Evolutionary conservation across 2,113 vertebrate genomes (phyloP).

Genomic region (Sinocyclocheilus rhinocerous): DNA sequence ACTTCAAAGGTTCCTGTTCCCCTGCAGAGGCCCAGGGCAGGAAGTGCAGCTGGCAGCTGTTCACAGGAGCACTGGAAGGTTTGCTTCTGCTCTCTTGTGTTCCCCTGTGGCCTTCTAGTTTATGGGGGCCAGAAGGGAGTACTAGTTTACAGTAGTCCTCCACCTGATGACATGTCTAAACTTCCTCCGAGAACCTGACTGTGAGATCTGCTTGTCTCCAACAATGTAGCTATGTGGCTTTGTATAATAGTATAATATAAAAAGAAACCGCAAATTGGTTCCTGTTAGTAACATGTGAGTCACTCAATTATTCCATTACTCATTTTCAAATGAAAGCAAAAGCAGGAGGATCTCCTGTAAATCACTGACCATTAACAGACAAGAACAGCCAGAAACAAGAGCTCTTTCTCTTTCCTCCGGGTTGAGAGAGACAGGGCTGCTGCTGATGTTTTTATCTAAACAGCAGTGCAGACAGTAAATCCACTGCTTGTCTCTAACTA

Average conservation of each 20-base stretch:
- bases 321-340: conserved; percentile 7
- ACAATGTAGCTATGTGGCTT: not conserved
- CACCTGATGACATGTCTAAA: conserved; percentile 29
- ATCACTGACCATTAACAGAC: not conserved
- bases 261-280: not conserved
- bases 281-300: not conserved
- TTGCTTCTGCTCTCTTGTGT: not conserved
- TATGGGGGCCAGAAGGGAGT: conserved; percentile 13
- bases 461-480: conserved; percentile 47
- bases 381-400: conserved; percentile 44
- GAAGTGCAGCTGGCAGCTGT: conserved; percentile 55
- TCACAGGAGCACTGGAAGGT: conserved; percentile 44
- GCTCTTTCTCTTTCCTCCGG: conserved; percentile 27
- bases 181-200: not conserved
- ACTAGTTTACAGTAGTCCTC: conserved; percentile 18
- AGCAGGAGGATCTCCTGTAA: conserved; percentile 13
- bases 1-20: conserved; percentile 47
- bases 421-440: conserved; percentile 9
- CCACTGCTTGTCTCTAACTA: conserved; percentile 29
- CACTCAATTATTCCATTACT: not conserved
- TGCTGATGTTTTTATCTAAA: conserved; percentile 49
- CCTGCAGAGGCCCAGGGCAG: conserved; percentile 41
- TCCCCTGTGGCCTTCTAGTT: conserved; percentile 21
- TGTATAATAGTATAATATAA: not conserved
- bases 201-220: not conserved